Conservation (phyloP, 2,113 vertebrate genomes). For the Spermophilus dauricus region DNA sequence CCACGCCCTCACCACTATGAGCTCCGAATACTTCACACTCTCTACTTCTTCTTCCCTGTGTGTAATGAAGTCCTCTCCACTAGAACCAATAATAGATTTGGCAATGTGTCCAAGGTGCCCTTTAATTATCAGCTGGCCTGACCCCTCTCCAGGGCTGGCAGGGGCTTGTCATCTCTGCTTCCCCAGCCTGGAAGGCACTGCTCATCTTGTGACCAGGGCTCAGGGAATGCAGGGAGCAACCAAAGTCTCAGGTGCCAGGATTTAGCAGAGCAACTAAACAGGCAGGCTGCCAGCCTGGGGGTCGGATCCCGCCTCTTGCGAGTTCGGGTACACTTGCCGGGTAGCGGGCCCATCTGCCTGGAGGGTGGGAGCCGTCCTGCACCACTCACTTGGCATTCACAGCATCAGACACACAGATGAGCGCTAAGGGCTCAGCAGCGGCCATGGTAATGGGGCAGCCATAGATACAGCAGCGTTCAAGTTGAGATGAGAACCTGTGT, state of each 20-base stretch:
- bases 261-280: neutral
- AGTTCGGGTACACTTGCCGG: neutral
- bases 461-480: slow-evolving; percentile 35
- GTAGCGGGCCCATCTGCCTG: neutral
- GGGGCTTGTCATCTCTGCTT: neutral
- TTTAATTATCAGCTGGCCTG: neutral
- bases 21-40: neutral
- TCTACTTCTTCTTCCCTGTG: neutral
- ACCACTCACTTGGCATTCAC: neutral
- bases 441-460: slow-evolving; percentile 25
- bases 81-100: neutral
- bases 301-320: accelerated
- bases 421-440: neutral
- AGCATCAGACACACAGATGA: neutral
- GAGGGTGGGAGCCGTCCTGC: neutral
- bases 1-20: neutral
- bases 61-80: neutral
- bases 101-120: neutral
- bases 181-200: neutral
- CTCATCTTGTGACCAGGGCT: neutral
- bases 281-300: neutral
- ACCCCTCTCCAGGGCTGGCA: neutral
- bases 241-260: neutral
- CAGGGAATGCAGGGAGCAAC: neutral
- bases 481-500: slow-evolving; percentile 50